Evolutionary conservation across 2,113 vertebrate species (phyloP), one percentile per base, ranked within the genome.

Genomic region (Lathamus discolor): DNA sequence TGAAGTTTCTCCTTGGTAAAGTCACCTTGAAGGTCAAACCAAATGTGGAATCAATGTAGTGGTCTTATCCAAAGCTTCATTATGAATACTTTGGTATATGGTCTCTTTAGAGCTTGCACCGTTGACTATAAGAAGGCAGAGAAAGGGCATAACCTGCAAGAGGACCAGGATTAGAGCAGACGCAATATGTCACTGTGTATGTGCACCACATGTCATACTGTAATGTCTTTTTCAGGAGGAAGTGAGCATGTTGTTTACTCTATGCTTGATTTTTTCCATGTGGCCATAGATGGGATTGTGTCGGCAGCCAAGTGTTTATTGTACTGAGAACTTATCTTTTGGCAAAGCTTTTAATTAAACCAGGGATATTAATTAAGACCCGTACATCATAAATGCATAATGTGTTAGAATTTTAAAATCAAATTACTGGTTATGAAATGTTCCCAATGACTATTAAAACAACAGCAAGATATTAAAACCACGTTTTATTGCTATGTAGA

Each of bases 121-220:
- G 48, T 41, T 80, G 28, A 73, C 14, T 11, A 61, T 74, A 48
- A 81, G 39, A 51, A 48, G 39, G 14, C 48, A 69, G 39, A 61
- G 43, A 48, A 77, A 66, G 27, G 9, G 19, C 17, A 13, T 49
- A 61, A 14, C 14, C 13, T 24, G 19, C 10, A 86, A 73, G 79
- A 78, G 43, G 67, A 86, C 14, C 27, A 68, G 28, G 51, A 27
- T 49, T 35, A 59, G 2, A 37, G 22, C 2, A 3, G 28, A 28
- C 2, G 1, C 6, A 29, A 6, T 76, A 54, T 43, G 51, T 39
- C 49, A 31, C 23, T 48, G 10, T 72, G 10, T 44, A 27, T 0
- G 0, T 52, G 6, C 3, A 49, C 31, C 7, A 11, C 17, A 6
- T 24, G 3, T 73, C 9, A 10, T 61, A 13, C 33, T 83, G 28